Percentiles rank a stretch among this genome's conserved stretches.
These are phyloP conservation scores for Xenus cinereus DNA, from an alignment of 2,113 vertebrate species.

Conservation along the genomic window DNA sequence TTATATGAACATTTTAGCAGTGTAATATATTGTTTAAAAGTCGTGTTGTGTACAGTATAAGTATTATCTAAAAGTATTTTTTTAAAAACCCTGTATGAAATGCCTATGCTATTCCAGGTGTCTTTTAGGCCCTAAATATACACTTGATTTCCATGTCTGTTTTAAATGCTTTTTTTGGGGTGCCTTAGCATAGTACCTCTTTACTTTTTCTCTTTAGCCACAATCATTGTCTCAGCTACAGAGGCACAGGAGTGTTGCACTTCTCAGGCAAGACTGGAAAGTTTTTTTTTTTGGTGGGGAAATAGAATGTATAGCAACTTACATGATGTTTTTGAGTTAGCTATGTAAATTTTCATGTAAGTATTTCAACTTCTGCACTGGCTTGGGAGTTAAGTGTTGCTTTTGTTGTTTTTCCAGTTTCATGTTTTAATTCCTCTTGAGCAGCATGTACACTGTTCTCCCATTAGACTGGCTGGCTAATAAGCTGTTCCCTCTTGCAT, in stretches of 20 bases:
- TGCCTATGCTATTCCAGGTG: constrained; percentile 22
- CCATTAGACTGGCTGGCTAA: constrained; percentile 33
- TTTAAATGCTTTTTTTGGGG: neutral
- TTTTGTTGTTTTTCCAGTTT: constrained; percentile 13
- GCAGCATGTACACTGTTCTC: neutral
- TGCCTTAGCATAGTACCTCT: neutral
- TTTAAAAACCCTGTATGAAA: constrained; percentile 74
- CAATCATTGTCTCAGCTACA: constrained; percentile 1
- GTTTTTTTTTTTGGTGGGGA: neutral
- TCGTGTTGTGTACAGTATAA: constrained; percentile 66
- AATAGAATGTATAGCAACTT: neutral
- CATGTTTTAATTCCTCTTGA: constrained; percentile 17
- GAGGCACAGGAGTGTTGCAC: neutral
- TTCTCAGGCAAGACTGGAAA: neutral
- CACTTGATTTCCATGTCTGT: neutral
- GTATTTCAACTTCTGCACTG: neutral
- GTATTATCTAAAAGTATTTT: constrained; percentile 80
- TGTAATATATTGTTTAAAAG: constrained; percentile 68
- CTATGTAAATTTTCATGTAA: neutral
- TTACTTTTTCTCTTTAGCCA: neutral
- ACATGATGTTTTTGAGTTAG: neutral
- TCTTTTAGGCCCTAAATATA: constrained; percentile 44
- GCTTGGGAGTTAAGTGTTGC: neutral
- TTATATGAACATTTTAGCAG: constrained; percentile 71
- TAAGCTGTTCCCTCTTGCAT: constrained; percentile 52